Evolutionary conservation across 2,888 invertebrate genomes (phyloP).

Genomic region (Napeogenes sylphis): DNA sequence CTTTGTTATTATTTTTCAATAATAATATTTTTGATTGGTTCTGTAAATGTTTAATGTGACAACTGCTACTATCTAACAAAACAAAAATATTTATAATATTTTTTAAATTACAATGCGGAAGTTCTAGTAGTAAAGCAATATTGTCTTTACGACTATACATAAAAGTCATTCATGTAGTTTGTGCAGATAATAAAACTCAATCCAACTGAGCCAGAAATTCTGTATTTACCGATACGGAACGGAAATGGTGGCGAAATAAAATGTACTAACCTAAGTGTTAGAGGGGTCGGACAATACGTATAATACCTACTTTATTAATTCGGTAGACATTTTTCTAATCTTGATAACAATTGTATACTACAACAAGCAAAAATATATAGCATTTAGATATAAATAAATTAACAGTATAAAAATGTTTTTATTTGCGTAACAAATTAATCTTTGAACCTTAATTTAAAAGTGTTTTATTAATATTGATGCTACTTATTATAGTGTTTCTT

Average conservation of each 20-base stretch:
- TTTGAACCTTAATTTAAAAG: no score
- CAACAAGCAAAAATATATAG: no score
- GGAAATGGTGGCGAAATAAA: conserved; percentile 9
- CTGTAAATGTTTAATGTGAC: no score
- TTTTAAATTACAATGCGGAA: conserved; percentile 8
- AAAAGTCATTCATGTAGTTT: conserved; percentile 16
- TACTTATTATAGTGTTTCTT: no score
- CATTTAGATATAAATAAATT: no score
- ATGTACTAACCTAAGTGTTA: not conserved
- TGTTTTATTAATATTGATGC: no score
- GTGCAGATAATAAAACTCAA: conserved; percentile 14
- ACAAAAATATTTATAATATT: not conserved
- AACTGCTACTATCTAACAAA: no score
- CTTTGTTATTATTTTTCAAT: conserved; percentile 9
- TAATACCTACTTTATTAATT: conserved; percentile 33
- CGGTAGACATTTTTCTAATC: not conserved
- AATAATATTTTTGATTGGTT: not conserved
- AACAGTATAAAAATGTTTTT: no score
- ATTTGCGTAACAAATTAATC: no score
- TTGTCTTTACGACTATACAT: conserved; percentile 13
- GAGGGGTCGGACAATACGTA: conserved; percentile 18
- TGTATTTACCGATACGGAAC: conserved; percentile 6
- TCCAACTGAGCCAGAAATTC: conserved; percentile 2
- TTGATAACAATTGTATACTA: not conserved
- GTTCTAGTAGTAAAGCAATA: conserved; percentile 11